Conservation (phyloP, 2,113 vertebrate genomes). For the Neodontobutis hainanensis region DNA sequence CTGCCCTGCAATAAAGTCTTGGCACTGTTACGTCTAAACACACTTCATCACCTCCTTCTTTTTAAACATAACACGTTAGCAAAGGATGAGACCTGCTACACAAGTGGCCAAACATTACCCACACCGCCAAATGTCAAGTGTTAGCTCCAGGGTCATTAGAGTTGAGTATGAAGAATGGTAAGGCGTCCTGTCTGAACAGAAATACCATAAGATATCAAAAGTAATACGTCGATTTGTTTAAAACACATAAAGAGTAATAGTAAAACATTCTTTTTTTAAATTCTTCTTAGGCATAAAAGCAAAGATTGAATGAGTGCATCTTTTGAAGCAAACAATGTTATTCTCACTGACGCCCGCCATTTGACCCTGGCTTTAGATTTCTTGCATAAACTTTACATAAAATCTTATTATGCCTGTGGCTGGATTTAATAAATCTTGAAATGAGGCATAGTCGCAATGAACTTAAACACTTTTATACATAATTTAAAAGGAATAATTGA, state of each 20-base stretch:
- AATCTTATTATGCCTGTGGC: no score
- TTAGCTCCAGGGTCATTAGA: neutral
- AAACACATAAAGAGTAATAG: no score
- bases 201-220: neutral
- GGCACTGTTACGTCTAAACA: slow-evolving; percentile 11
- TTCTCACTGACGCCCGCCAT: no score
- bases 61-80: slow-evolving; percentile 25
- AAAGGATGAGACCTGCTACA: neutral
- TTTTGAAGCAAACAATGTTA: no score
- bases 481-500: neutral
- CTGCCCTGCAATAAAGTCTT: slow-evolving; percentile 9
- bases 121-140: slow-evolving; percentile 12
- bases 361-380: no score
- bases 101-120: slow-evolving; percentile 5
- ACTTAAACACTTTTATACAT: neutral
- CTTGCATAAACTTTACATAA: no score
- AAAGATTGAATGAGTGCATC: no score
- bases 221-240: no score
- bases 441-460: no score
- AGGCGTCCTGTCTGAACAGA: neutral
- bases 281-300: no score
- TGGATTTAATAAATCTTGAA: no score
- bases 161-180: slow-evolving; percentile 7
- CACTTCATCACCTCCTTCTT: slow-evolving; percentile 25
- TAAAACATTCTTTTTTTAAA: no score